These are phyloP conservation scores for Melanotaenia parkinsoni DNA, from an alignment of 2,797 vertebrate genomes.

Conservation along the genomic window DNA sequence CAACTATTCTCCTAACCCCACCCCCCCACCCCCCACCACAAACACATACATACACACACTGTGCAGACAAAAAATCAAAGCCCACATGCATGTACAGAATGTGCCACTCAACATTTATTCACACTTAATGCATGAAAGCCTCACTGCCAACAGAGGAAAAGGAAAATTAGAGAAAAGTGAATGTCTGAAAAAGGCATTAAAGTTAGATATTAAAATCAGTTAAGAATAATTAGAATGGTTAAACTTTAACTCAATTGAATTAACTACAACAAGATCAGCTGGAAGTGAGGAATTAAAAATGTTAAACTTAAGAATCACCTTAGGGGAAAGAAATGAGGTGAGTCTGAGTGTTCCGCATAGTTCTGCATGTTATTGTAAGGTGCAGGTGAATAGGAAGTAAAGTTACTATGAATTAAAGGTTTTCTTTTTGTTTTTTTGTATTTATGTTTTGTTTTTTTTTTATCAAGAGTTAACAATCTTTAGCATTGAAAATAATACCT, in stretches of 20 bases:
- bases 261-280: constrained; percentile 17
- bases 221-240: constrained; percentile 18
- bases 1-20: constrained; percentile 62
- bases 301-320: constrained; percentile 10
- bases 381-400: not conserved
- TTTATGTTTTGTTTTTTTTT: not conserved
- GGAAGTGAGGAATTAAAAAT: constrained; percentile 23
- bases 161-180: not conserved
- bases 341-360: not conserved
- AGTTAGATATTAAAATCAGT: constrained; percentile 13
- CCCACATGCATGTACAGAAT: constrained; percentile 9
- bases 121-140: not conserved
- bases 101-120: constrained; percentile 2
- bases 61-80: not conserved
- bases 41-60: constrained; percentile 1
- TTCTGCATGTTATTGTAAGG: not conserved
- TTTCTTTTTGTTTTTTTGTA: not conserved
- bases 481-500: not conserved
- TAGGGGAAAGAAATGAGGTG: not conserved
- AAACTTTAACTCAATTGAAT: constrained; percentile 16
- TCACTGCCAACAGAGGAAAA: not conserved
- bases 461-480: not conserved
- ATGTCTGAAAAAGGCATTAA: not conserved
- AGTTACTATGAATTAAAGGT: not conserved
- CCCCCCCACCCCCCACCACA: constrained; percentile 9